Percentiles rank a stretch among this genome's conserved stretches.
Conservation (phyloP, 1,140 invertebrate species). For the Homarus americanus region DNA sequence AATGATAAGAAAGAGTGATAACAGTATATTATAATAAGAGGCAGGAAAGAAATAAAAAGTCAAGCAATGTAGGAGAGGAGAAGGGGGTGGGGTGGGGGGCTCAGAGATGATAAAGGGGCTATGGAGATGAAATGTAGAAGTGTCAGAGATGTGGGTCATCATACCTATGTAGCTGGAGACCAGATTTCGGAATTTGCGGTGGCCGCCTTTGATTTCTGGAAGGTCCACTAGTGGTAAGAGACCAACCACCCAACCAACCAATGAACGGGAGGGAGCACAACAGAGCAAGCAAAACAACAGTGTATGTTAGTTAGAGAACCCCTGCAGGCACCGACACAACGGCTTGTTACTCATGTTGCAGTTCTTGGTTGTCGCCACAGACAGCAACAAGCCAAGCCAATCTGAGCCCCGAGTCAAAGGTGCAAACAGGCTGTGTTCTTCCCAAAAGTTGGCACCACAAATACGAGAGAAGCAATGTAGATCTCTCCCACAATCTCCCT, state of each 20-base stretch:
- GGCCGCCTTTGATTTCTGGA: slow-evolving; percentile 93
- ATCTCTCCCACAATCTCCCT: slow-evolving; percentile 1
- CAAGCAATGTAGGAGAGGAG: not conserved
- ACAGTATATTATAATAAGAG: not conserved
- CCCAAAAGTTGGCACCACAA: slow-evolving; percentile 18
- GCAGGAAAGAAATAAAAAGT: not conserved
- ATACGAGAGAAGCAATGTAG: slow-evolving; percentile 10
- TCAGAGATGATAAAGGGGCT: not conserved
- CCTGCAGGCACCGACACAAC: slow-evolving; percentile 28
- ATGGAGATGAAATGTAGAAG: not conserved
- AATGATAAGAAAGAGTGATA: too few relatives aligned
- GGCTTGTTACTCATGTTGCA: slow-evolving; percentile 28
- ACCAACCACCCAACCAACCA: slow-evolving; percentile 73
- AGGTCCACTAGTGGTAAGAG: slow-evolving; percentile 74
- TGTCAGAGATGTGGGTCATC: slow-evolving; percentile 55
- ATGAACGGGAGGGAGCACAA: slow-evolving; percentile 73
- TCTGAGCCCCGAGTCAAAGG: slow-evolving; percentile 31
- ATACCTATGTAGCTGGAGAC: slow-evolving; percentile 98
- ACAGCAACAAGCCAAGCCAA: slow-evolving; percentile 27
- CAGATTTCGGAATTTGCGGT: slow-evolving; percentile 98
- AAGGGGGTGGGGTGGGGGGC: too few relatives aligned
- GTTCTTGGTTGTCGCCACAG: slow-evolving; percentile 9
- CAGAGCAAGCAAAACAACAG: slow-evolving; percentile 70
- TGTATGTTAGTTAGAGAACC: slow-evolving; percentile 64
- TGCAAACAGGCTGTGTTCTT: slow-evolving; percentile 24